These are phyloP conservation scores for Hemichromis elongatus DNA, from an alignment of 2,113 vertebrate genomes.

Conservation along the genomic window DNA sequence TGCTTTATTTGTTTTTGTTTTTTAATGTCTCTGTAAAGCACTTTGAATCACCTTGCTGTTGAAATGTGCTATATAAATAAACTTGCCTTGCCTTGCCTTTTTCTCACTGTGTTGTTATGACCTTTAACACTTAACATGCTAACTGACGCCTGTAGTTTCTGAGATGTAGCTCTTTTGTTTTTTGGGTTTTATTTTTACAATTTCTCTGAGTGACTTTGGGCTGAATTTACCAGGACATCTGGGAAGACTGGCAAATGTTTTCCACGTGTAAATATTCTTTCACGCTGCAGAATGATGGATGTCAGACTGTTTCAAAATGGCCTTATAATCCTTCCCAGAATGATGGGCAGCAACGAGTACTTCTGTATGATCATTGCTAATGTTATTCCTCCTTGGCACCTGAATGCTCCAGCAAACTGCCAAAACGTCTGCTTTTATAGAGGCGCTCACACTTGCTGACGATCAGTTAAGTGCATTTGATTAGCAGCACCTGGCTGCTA, in stretches of 20 bases:
- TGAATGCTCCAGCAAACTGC: background rate
- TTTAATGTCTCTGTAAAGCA: too few species aligned
- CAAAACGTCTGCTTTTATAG: background rate
- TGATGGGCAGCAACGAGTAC: background rate
- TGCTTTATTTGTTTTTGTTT: too few species aligned
- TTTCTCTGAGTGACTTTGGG: rapidly evolving
- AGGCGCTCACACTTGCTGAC: background rate
- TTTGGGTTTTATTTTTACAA: background rate
- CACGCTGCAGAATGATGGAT: background rate
- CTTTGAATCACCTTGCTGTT: too few species aligned
- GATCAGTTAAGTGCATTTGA: background rate
- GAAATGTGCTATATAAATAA: too few species aligned
- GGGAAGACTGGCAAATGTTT: background rate
- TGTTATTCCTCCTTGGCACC: background rate
- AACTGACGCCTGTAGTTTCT: background rate
- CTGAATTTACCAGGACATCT: background rate
- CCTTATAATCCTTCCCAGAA: background rate
- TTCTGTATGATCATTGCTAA: background rate
- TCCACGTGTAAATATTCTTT: background rate
- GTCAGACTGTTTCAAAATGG: background rate
- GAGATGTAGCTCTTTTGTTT: background rate
- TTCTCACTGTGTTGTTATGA: background rate
- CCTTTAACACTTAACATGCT: background rate
- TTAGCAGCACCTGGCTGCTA: background rate
- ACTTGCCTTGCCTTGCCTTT: too few species aligned